Base-by-base conservation (phyloP, 2,113 vertebrate species). In the Mastomys coucha region DNA sequence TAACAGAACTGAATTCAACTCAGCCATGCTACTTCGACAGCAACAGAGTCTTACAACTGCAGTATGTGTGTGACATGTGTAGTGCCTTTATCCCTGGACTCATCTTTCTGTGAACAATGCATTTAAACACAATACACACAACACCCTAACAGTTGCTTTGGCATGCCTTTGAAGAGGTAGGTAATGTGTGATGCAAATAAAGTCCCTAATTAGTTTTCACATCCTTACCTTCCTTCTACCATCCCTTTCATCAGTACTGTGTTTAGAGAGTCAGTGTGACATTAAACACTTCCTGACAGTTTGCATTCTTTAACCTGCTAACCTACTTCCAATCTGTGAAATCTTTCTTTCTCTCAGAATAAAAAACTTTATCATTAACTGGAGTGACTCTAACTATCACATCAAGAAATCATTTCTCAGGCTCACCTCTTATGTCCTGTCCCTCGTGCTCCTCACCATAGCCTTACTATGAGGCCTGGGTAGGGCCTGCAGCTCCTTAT, bases 181-280 rank as follows among this genome's bases (percentile, higher is more conserved):
- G 24, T 84, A 87, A 81, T 58, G 22, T 93, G 42, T 84, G 86
- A 73, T 5, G 84, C 88, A 93, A 76, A 90, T 89, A 72, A 91
- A 95, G 81, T 82, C 49, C 93, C 26, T 88, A 96, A 97, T 96
- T 95, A 92, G 87, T 86, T 95, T 97, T 95, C 72, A 49, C 7
- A 67, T 78, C 51, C 63, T 77, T 84, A 31, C 56, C 28, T 94
- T 45, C 14, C 42, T 88, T 91, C 77, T 84, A 42, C 12, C 78
- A 9, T 93, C 91, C 36, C 77, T 94, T 96, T 77, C 26, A 14
- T 91, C 56, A 70, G 45, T 7, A 65, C 58, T 7, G 77, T 36
- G 42, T 81, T 51, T 17, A n/a, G n/a, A 87, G 49, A 89, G 31
- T 76, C 91, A 91, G 80, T 45, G 67, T 82, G 95, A 86, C 86